phyloP scores from a whole-genome alignment of 2,113 vertebrate species.

The Macquaria australasica region DNA sequence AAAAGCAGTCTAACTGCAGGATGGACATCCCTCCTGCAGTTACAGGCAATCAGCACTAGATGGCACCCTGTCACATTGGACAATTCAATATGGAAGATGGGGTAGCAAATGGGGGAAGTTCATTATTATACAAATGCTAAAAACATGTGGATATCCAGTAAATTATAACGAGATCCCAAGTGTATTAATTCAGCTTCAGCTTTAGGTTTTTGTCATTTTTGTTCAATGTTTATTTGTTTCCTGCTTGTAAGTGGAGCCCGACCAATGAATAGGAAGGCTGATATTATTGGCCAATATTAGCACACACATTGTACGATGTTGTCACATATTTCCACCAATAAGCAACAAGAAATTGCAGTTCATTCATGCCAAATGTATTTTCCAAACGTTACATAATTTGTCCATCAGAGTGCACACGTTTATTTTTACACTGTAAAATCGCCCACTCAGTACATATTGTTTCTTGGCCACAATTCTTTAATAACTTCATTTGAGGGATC shows the following conservation, averaged over 20 bases:
- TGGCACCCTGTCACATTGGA: not conserved
- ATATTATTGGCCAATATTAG: no score
- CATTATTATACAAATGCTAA: not conserved
- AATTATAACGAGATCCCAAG: no score
- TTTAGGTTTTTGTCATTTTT: not conserved
- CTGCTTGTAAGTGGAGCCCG: no score
- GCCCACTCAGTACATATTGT: not conserved
- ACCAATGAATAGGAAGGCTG: no score
- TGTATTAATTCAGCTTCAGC: no score
- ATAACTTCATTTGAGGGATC: not conserved
- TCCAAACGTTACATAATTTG: not conserved
- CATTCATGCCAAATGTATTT: no score
- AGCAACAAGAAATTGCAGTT: no score
- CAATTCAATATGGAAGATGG: not conserved
- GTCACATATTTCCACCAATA: no score
- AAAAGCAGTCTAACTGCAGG: not conserved
- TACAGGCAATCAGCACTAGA: slow-evolving; percentile 32
- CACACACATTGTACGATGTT: no score
- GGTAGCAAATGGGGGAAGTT: not conserved
- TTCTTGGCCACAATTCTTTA: not conserved
- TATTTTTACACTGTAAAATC: not conserved
- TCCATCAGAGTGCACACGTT: not conserved
- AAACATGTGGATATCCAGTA: not conserved
- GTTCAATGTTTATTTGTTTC: not conserved
- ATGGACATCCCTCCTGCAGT: not conserved